A percentile compares a stretch with the other conserved stretches of the same genome.
Conservation (phyloP, 2,797 vertebrate species). For the Huso huso region DNA sequence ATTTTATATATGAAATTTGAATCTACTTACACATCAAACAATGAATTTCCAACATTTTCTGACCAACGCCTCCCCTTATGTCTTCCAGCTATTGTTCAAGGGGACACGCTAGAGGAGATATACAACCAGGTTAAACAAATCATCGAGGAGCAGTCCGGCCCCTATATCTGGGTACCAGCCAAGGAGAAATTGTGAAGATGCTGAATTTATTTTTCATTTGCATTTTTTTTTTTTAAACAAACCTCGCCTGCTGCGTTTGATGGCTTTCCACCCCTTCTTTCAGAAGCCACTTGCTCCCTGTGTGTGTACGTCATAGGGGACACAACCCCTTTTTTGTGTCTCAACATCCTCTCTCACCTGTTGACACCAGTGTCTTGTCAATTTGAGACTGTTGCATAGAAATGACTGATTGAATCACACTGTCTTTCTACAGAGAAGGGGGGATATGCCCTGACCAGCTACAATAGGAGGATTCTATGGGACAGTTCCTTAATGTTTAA, state of each 20-base stretch:
- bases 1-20: too few relatives aligned
- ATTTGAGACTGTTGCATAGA: constrained; percentile 38
- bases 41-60: not conserved
- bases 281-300: constrained; percentile 32
- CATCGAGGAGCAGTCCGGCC: constrained; percentile 93
- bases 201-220: constrained; percentile 23
- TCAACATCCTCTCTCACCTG: constrained; percentile 39
- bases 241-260: constrained; percentile 38
- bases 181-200: constrained; percentile 92
- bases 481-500: constrained; percentile 98
- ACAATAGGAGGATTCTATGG: constrained; percentile 68
- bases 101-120: constrained; percentile 93
- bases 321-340: constrained; percentile 37
- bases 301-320: constrained; percentile 18
- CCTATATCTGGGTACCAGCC: constrained; percentile 89
- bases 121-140: constrained; percentile 94
- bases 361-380: constrained; percentile 47
- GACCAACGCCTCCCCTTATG: constrained; percentile 1
- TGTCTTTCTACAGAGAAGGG: constrained; percentile 50
- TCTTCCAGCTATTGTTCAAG: constrained; percentile 81
- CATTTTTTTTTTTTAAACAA: constrained; percentile 41
- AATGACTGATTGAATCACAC: constrained; percentile 41
- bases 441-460: constrained; percentile 70
- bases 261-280: constrained; percentile 41
- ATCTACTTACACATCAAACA: not conserved